A percentile compares a stretch with the other conserved stretches of the same genome.
phyloP scores from a whole-genome alignment of 1,140 invertebrate species.

The Cydia fagiglandana region DNA sequence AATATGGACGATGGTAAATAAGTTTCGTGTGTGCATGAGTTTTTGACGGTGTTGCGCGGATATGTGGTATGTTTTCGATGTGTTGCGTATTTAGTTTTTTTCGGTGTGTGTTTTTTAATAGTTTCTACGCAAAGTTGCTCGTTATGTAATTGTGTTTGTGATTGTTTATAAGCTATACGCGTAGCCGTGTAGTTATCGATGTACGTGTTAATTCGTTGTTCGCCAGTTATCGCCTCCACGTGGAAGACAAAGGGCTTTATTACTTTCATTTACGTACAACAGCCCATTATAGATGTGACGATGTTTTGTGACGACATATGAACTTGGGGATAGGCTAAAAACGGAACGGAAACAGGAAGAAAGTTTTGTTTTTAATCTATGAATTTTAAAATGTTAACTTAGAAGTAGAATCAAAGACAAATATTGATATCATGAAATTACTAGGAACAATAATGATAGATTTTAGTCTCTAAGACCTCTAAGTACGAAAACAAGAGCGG shows the following conservation, averaged over 20 bases:
- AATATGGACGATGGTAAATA: slow-evolving; percentile 72
- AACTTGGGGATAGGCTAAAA: background rate
- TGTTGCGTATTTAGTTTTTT: slow-evolving; percentile 5
- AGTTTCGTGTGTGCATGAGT: slow-evolving; percentile 53
- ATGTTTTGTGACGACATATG: background rate
- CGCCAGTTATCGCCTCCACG: background rate
- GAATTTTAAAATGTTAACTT: background rate
- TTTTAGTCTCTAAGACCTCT: background rate
- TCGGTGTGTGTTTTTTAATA: slow-evolving; percentile 33
- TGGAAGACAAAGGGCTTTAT: background rate
- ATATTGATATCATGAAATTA: background rate
- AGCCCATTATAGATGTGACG: slow-evolving; percentile 3
- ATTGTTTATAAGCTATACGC: slow-evolving; percentile 33
- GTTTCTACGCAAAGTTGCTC: slow-evolving; percentile 33
- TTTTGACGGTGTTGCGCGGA: slow-evolving; percentile 31
- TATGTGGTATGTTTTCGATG: slow-evolving; percentile 27
- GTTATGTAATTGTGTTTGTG: slow-evolving; percentile 39
- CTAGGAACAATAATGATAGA: background rate
- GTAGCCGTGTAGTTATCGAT: background rate
- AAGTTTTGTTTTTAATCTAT: background rate
- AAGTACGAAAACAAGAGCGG: background rate
- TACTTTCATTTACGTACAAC: background rate
- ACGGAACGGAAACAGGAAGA: background rate
- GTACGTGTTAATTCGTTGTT: background rate
- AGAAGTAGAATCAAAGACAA: too few relatives aligned